Evolutionary conservation across 2,888 invertebrate genomes (phyloP).

Genomic region (Drosophila barbarae): DNA sequence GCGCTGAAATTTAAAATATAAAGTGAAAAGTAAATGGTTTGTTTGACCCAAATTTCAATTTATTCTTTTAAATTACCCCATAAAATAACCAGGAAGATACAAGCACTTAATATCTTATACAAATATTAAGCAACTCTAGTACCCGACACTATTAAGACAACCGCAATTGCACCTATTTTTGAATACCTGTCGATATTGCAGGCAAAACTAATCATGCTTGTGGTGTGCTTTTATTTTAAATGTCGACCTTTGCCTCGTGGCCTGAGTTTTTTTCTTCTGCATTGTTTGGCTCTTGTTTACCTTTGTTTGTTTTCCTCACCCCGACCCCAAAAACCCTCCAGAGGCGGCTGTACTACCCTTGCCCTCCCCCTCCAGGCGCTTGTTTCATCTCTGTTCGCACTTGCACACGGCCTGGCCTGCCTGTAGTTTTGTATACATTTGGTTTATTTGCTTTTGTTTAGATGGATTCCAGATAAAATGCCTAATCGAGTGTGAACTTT

Average conservation of each 20-base stretch:
- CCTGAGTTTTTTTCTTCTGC: constrained; percentile 25
- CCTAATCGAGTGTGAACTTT: constrained; percentile 38
- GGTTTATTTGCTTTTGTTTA: constrained; percentile 43
- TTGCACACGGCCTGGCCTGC: constrained; percentile 31
- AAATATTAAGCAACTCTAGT: not conserved
- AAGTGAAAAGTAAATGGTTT: not conserved
- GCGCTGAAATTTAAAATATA: too few species aligned
- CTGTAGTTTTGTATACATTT: constrained; percentile 36
- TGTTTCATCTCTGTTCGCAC: constrained; percentile 61
- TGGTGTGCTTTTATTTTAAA: constrained; percentile 30
- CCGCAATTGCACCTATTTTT: not conserved
- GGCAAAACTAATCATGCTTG: constrained; percentile 25
- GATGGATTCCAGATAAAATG: constrained; percentile 37
- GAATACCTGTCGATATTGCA: constrained; percentile 34
- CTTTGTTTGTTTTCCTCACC: constrained; percentile 20
- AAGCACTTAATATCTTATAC: not conserved
- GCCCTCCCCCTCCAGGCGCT: constrained; percentile 12
- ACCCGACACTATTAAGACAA: not conserved
- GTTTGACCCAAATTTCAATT: not conserved
- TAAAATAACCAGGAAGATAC: not conserved
- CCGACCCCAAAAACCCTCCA: constrained; percentile 21
- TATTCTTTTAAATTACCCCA: not conserved
- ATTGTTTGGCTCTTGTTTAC: constrained; percentile 45
- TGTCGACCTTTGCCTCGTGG: constrained; percentile 44
- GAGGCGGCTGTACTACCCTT: constrained; percentile 3